Evolutionary conservation across 2,888 invertebrate species (phyloP).

Genomic region (Oscheius sp.): DNA sequence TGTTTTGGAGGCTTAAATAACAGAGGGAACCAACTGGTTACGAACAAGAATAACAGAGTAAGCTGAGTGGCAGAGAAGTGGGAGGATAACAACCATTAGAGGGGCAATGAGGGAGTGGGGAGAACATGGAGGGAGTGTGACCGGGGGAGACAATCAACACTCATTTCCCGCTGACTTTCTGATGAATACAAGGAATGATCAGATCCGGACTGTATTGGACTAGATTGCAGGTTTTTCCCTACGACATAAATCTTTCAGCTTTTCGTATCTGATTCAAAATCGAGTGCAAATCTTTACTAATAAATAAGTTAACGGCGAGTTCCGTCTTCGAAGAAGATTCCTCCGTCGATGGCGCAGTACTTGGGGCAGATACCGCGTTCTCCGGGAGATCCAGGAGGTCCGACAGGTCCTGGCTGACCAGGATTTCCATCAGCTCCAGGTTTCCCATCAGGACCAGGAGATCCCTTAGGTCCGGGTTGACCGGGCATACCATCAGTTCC

Average conservation of each 20-base stretch:
- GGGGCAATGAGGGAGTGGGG: not conserved
- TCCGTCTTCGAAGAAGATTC: slow-evolving; percentile 54
- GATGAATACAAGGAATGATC: too few relatives aligned
- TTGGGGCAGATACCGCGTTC: slow-evolving; percentile 51
- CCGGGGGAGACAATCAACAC: not conserved
- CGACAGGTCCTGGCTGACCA: slow-evolving; percentile 35
- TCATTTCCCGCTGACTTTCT: too few relatives aligned
- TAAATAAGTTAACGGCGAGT: slow-evolving; percentile 35
- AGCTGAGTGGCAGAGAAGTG: not conserved
- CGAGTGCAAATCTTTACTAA: too few relatives aligned
- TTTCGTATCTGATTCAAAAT: too few relatives aligned
- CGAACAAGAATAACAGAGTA: not conserved
- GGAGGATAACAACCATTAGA: not conserved
- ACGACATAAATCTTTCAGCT: too few relatives aligned
- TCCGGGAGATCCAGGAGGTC: slow-evolving; percentile 46
- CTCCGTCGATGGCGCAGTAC: slow-evolving; percentile 28
- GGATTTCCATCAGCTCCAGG: slow-evolving; percentile 25
- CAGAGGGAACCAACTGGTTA: not conserved
- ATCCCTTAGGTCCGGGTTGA: slow-evolving; percentile 49
- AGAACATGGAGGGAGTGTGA: not conserved
- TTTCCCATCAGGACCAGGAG: slow-evolving; percentile 34
- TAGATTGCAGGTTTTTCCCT: too few relatives aligned
- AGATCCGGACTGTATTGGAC: too few relatives aligned
- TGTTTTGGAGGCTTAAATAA: not conserved
- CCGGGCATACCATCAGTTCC: slow-evolving; percentile 54